Base-by-base conservation (phyloP, 2,797 vertebrate genomes). In the Amniataba percoides region DNA sequence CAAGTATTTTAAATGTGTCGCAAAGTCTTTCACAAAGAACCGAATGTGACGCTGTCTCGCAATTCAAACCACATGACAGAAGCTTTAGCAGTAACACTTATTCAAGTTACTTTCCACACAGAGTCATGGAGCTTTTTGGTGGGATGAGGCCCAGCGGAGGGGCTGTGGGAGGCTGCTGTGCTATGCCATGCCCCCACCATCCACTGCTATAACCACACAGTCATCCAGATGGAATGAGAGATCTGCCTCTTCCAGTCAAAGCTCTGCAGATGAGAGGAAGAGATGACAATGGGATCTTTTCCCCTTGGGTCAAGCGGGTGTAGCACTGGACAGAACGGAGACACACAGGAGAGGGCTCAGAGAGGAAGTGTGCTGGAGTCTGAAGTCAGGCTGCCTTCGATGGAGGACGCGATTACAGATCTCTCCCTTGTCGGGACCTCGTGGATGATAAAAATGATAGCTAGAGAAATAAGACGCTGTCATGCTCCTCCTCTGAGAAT, bases 211-310 rank as follows among this genome's bases (percentile, higher is more conserved):
- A 85, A 78, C 81, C 82, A 64, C 83, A 79, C 57, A 86, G 86
- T 93, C 90, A 92, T 92, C 49, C 87, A 85, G 93, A 95, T 95
- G 94, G 92, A 94, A 94, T 92, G 91, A 92, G 80, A 95, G 93
- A 94, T 94, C 78, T 80, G 81, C 76, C 82, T 84, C 25, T 53
- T 53, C 0, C 4, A 82, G 77, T 88, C 62, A 68, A 73, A 84
- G 68, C 83, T 71, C 48, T 77, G 80, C 71, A 92, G 92, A 94
- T 95, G 87, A 89, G 90, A 93, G 93, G 93, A 94, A 94, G 91
- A 88, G 90, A 93, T 91, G 90, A 85, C 86, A 89, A 84, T 87
- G 64, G 78, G 78, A 70, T 86, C 70, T 82, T 89, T 90, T 91
- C 84, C 92, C 83, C 75, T 71, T 58, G 83, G 88, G 91, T 86